Percentiles rank a stretch among this genome's conserved stretches.
Conservation (phyloP, 2,888 invertebrate species). For the Sarcophaga rosellei region DNA sequence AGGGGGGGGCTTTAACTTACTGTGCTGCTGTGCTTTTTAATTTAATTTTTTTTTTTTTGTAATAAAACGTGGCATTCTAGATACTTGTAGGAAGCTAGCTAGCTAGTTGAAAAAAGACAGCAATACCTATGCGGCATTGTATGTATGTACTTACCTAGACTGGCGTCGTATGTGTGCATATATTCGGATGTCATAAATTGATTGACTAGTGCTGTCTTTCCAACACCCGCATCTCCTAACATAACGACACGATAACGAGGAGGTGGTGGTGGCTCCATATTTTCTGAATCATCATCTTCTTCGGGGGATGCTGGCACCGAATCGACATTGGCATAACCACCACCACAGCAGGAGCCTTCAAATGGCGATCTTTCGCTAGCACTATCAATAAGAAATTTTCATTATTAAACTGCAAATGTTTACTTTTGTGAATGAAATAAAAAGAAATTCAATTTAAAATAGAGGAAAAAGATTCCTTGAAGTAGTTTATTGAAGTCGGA, state of each 20-base stretch:
- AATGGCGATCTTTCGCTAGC: slow-evolving; percentile 92
- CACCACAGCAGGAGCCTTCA: slow-evolving; percentile 92
- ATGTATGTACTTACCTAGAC: slow-evolving; percentile 86
- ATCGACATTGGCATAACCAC: slow-evolving; percentile 90
- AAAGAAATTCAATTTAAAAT: too few relatives aligned
- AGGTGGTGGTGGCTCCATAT: slow-evolving; percentile 82
- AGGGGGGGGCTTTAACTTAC: slow-evolving; percentile 64
- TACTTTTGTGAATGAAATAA: neutral
- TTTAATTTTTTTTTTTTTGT: slow-evolving; percentile 13
- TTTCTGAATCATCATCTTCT: slow-evolving; percentile 86
- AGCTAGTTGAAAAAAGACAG: slow-evolving; percentile 8
- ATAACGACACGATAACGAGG: slow-evolving; percentile 90
- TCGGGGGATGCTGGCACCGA: slow-evolving; percentile 89
- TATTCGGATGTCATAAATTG: slow-evolving; percentile 98
- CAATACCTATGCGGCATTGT: neutral
- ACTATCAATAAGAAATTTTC: slow-evolving; percentile 80
- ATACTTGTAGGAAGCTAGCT: slow-evolving; percentile 27
- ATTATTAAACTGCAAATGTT: neutral
- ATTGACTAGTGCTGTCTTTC: slow-evolving; percentile 94
- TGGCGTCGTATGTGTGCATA: slow-evolving; percentile 96
- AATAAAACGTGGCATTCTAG: slow-evolving; percentile 18
- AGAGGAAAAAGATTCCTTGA: too few relatives aligned
- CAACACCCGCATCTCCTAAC: slow-evolving; percentile 92
- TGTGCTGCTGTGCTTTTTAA: slow-evolving; percentile 47
- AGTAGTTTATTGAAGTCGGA: too few relatives aligned